Percentiles rank a stretch among this genome's conserved stretches.
These are phyloP conservation scores for Liasis olivaceus DNA, from an alignment of 2,797 vertebrate genomes.

Conservation along the genomic window DNA sequence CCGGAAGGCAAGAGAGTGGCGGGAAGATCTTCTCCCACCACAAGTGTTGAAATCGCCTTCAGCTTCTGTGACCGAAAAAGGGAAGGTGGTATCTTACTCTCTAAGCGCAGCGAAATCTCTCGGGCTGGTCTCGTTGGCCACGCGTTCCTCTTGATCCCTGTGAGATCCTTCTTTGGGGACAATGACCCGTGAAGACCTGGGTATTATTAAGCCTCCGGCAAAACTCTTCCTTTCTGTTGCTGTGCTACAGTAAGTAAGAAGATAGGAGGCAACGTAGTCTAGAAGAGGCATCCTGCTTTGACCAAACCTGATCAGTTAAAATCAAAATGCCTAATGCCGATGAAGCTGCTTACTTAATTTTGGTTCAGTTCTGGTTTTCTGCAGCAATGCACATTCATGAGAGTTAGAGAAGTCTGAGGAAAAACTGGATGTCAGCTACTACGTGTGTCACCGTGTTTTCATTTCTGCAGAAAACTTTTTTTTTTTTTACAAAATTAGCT, in stretches of 20 bases:
- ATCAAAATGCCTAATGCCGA: not conserved
- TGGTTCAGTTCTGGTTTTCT: not conserved
- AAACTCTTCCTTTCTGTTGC: not conserved
- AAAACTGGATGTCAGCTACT: not conserved
- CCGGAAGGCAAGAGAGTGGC: not conserved
- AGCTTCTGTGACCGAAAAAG: not conserved
- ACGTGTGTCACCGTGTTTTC: not conserved
- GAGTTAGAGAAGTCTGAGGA: not conserved
- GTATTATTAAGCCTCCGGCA: not conserved
- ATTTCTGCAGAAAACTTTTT: constrained; percentile 3
- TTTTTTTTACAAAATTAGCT: not conserved
- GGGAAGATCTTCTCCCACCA: not conserved
- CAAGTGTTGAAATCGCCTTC: not conserved
- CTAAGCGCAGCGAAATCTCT: not conserved
- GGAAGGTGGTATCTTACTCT: not conserved
- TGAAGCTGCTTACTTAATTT: not conserved
- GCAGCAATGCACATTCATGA: not conserved
- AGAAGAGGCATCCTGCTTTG: not conserved
- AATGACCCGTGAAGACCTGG: not conserved
- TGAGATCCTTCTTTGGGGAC: not conserved
- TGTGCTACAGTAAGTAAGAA: not conserved
- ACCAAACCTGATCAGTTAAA: not conserved
- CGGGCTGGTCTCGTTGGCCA: not conserved
- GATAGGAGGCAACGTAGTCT: too few relatives aligned
- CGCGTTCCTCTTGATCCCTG: not conserved